These are phyloP conservation scores for Isoperla grammatica DNA, from an alignment of 2,888 invertebrate genomes.

Conservation along the genomic window DNA sequence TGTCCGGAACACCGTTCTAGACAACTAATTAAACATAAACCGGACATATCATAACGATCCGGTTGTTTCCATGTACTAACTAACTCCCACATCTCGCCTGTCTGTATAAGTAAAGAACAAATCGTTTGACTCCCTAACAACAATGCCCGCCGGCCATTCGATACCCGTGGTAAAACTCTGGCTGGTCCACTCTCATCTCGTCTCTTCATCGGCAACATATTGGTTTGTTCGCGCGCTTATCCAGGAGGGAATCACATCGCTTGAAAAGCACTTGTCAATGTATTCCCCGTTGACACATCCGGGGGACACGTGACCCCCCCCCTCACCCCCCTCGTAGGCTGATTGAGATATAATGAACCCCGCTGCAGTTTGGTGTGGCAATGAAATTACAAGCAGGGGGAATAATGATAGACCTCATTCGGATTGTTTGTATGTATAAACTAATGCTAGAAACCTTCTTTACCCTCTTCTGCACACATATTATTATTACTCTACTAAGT, in stretches of 20 bases:
- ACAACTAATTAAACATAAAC: too few species aligned
- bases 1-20: too few species aligned
- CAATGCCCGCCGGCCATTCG: background rate
- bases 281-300: slow-evolving; percentile 14
- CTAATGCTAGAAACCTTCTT: too few species aligned
- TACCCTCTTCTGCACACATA: too few species aligned
- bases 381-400: background rate
- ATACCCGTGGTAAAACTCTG: background rate
- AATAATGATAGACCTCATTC: too few species aligned
- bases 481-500: too few species aligned
- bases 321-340: background rate
- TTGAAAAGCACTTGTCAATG: slow-evolving; percentile 19
- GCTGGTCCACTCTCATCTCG: background rate
- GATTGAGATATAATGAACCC: slow-evolving; percentile 28
- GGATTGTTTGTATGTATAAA: too few species aligned
- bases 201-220: background rate
- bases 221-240: slow-evolving; percentile 4
- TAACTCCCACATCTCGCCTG: too few species aligned
- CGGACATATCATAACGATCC: too few species aligned
- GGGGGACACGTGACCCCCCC: background rate
- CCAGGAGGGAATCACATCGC: slow-evolving; percentile 13
- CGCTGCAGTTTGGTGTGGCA: background rate
- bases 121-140: background rate
- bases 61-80: too few species aligned
- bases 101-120: background rate